Base-by-base conservation (phyloP, 2,888 invertebrate species). In the Glyphotaelius pellucidus region DNA sequence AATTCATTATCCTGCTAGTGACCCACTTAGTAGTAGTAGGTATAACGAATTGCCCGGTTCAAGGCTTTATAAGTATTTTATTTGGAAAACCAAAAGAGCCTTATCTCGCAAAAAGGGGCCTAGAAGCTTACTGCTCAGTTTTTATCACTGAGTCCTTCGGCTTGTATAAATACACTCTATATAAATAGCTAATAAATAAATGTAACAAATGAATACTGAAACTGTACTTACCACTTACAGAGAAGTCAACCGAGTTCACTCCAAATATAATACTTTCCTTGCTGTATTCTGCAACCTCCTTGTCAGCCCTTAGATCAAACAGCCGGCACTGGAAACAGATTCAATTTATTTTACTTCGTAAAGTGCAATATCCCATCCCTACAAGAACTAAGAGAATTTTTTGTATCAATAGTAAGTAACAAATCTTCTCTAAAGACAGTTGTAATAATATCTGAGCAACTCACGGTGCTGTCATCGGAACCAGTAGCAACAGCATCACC, bases 401-500 rank as follows among this genome's bases (percentile, higher is more conserved):
- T 52, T 52, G 4, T 19, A 52, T 19, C 52, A 52, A 52, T 52
- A 11, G 52, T 19, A 52, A 52, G 52, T 52, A 15, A 52, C 15
- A 52, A 52, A 67, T 67, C 5, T 67, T 67, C 67, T 67, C 7
- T 19, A 67, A 67, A 67, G 52, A 52, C 52, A 3, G 52, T 52
- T 52, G 3, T 15, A 52, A 52, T 67, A 5, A 67, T 25, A n/a
- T 67, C 7, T 67, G 25, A 67, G 67, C 67, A n/a, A 92, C 92
- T 90, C 95, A 98, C 98, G 91, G 99, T 98, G 85, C 99, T 98
- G 96, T 99, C 99, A 95, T 99, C 99, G n/a, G 99, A 98, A 35
- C 99, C 99, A 38, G 99, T 99, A 88, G 99, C 99, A 93, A 99
- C 98, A 91, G 99, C 99, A 96, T 99, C 99, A 85, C 99, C 99